Evolutionary conservation across 92 coral and sea anemone genomes (phyloP), one percentile per base, ranked within the genome.

Genomic region (Actinostola sp.): DNA sequence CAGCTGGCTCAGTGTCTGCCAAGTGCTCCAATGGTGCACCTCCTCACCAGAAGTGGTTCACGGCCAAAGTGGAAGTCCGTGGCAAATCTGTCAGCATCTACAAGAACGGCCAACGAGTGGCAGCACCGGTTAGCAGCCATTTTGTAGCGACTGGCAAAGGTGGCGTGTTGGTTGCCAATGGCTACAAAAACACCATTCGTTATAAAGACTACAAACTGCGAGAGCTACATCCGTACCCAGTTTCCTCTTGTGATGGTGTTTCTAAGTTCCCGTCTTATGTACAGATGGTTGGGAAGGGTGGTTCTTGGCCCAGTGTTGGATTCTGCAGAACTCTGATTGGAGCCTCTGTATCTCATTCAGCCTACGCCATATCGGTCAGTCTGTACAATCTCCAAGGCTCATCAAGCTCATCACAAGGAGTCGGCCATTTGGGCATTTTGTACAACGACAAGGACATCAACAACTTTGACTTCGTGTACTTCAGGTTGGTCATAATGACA

Each of bases 141-240:
- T 82, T 79, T 58, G 77, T 63, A 46, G 72, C 72, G 24, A 43
- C 67, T 45, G 73, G 71, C 20, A 68, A 55, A 15, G 92, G 92
- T 2, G 92, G 88, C 36, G 78, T 87, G 20, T 38, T 82, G 58
- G 88, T 87, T 46, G 92, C 82, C 23, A 87, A 82, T 77, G 92
- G 92, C 25, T 87, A 87, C 78, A 57, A 15, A 13, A 87, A 87
- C 51, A 71, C 82, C 60, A 66, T 63, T 25, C 60, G 82, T 59
- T 87, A 53, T 62, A 77, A 55, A 58, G 67, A 85, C 20, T 78
- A 68, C 62, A 45, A 66, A 58, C 3, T 58, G 28, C 31, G 36
- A 8, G 6, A 20, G 7, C 64, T 27, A 2, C 17, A 21, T 3
- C 42, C 42, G 11, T 36, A 36, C 11, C 42, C 42, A 4, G 42